phyloP scores from a whole-genome alignment of 2,797 vertebrate species.

The Kryptolebias ocellatus region DNA sequence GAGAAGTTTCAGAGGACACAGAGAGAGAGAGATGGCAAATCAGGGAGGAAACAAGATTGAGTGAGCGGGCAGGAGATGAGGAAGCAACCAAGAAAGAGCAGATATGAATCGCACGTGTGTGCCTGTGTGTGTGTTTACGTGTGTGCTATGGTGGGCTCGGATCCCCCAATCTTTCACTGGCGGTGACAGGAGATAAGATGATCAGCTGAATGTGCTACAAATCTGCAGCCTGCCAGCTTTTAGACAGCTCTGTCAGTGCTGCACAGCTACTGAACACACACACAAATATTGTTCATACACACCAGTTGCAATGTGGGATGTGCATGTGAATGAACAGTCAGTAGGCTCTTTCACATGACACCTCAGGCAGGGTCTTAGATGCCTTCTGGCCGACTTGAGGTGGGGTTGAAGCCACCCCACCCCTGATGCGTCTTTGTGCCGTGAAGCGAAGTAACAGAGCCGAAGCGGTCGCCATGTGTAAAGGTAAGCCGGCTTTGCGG shows the following conservation, averaged over 20 bases:
- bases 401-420: no score
- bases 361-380: no score
- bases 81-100: slow-evolving; percentile 22
- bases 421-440: no score
- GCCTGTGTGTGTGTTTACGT: slow-evolving; percentile 14
- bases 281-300: not conserved
- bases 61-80: slow-evolving; percentile 32
- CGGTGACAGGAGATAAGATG: slow-evolving; percentile 83
- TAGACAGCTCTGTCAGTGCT: slow-evolving; percentile 75
- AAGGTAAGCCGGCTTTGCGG: no score
- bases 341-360: no score
- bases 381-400: no score
- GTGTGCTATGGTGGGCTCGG: slow-evolving; percentile 37
- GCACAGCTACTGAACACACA: slow-evolving; percentile 44
- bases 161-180: slow-evolving; percentile 72
- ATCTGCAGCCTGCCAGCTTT: slow-evolving; percentile 75
- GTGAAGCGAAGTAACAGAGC: no score
- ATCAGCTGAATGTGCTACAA: slow-evolving; percentile 77
- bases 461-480: no score
- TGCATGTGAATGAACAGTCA: slow-evolving; percentile 9
- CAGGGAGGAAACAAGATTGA: slow-evolving; percentile 46
- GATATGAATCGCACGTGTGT: slow-evolving; percentile 5
- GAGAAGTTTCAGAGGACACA: slow-evolving; percentile 34
- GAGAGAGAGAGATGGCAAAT: slow-evolving; percentile 29
- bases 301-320: slow-evolving; percentile 22